phyloP scores from a whole-genome alignment of 2,113 vertebrate species.

The Antigone vipio region DNA sequence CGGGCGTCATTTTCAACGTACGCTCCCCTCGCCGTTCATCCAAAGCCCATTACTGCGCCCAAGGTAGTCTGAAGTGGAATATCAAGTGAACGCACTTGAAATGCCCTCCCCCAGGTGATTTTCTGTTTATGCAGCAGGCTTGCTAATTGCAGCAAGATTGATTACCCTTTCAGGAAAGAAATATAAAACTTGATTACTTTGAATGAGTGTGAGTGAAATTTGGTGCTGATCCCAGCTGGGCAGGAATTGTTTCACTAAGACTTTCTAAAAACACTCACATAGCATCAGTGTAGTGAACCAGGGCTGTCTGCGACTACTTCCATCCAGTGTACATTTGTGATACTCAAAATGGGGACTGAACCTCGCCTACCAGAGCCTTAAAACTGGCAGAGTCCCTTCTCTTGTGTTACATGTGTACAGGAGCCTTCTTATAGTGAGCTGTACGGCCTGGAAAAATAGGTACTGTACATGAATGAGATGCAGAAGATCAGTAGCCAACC shows the following conservation, averaged over 20 bases:
- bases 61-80: neutral
- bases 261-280: fast-evolving
- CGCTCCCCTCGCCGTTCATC: fast-evolving
- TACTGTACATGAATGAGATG: fast-evolving
- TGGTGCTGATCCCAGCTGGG: conserved; percentile 38
- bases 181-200: conserved; percentile 58
- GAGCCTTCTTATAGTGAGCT: neutral
- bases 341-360: neutral
- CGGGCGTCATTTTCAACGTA: fast-evolving
- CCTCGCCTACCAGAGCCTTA: neutral
- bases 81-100: neutral
- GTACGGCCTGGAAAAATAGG: fast-evolving
- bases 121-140: conserved; percentile 42
- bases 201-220: conserved; percentile 7
- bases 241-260: neutral
- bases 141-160: conserved; percentile 49
- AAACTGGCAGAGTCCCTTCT: neutral
- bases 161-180: conserved; percentile 52
- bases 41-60: neutral
- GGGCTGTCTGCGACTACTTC: neutral
- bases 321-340: fast-evolving
- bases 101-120: conserved; percentile 31
- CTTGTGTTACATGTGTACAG: fast-evolving
- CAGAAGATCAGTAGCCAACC: neutral
- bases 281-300: neutral